Evolutionary conservation across 2,888 invertebrate genomes (phyloP).

Genomic region (Oxyteleia sp.): DNA sequence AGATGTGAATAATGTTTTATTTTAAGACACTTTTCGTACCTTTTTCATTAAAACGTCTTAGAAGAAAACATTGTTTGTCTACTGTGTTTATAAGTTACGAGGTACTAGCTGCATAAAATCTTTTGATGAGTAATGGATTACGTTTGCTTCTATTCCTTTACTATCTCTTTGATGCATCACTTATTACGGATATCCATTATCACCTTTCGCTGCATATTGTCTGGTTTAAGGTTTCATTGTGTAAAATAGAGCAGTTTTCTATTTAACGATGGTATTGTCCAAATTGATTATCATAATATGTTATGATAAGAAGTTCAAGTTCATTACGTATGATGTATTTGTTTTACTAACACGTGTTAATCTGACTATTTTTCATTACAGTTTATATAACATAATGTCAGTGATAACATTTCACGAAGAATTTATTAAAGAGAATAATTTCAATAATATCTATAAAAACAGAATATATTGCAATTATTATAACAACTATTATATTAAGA

Average conservation of each 20-base stretch:
- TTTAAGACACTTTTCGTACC: too few relatives aligned
- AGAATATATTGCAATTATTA: too few relatives aligned
- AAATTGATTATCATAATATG: constrained; percentile 5
- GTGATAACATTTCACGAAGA: background rate
- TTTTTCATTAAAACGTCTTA: too few relatives aligned
- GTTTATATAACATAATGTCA: constrained; percentile 2
- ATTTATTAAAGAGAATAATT: too few relatives aligned
- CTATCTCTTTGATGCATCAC: background rate
- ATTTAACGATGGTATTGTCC: background rate
- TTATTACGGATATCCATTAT: constrained; percentile 1
- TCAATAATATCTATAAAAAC: too few relatives aligned
- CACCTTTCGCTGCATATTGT: background rate
- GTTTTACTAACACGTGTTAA: background rate
- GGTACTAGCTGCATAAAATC: too few relatives aligned
- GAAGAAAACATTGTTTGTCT: too few relatives aligned
- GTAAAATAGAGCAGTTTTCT: background rate
- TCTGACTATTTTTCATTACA: background rate
- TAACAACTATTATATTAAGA: too few relatives aligned
- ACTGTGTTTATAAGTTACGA: too few relatives aligned
- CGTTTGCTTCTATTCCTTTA: too few relatives aligned
- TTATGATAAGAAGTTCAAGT: background rate
- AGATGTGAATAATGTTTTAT: too few relatives aligned
- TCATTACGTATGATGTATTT: background rate
- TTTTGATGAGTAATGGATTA: too few relatives aligned
- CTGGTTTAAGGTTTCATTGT: constrained; percentile 5